Evolutionary conservation across 2,113 vertebrate genomes (phyloP).

Genomic region (Brachypteracias leptosomus): DNA sequence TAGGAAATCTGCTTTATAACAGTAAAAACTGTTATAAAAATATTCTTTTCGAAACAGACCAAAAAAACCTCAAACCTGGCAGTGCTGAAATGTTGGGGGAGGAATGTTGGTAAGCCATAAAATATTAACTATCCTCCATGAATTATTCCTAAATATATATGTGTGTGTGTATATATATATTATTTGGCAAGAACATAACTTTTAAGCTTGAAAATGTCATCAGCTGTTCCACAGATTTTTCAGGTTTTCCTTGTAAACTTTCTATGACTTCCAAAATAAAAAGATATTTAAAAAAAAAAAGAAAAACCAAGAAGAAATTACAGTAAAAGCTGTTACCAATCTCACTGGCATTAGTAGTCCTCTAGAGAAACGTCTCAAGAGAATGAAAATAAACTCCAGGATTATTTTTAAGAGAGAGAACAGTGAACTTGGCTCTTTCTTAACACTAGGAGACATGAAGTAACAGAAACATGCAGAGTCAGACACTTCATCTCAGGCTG

Average conservation of each 20-base stretch:
- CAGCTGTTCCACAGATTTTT: neutral
- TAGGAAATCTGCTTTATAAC: neutral
- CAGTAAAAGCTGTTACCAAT: neutral
- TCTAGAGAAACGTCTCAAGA: neutral
- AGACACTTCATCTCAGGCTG: neutral
- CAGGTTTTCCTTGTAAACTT: neutral
- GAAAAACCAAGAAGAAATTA: neutral
- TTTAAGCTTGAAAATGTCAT: neutral
- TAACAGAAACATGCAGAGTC: neutral
- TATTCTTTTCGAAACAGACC: neutral
- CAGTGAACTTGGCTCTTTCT: neutral
- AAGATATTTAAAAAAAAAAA: neutral
- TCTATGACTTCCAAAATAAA: neutral
- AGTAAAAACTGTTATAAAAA: neutral
- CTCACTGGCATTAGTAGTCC: neutral
- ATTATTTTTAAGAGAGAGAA: neutral
- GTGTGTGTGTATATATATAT: too few species aligned
- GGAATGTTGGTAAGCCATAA: neutral
- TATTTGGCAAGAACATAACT: neutral
- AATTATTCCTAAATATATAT: neutral
- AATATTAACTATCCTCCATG: neutral
- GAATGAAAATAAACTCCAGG: neutral
- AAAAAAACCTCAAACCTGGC: neutral
- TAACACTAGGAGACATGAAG: neutral
- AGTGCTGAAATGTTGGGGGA: neutral